phyloP scores from a whole-genome alignment of 1,140 invertebrate species.

The Drosophila nebulosa region DNA sequence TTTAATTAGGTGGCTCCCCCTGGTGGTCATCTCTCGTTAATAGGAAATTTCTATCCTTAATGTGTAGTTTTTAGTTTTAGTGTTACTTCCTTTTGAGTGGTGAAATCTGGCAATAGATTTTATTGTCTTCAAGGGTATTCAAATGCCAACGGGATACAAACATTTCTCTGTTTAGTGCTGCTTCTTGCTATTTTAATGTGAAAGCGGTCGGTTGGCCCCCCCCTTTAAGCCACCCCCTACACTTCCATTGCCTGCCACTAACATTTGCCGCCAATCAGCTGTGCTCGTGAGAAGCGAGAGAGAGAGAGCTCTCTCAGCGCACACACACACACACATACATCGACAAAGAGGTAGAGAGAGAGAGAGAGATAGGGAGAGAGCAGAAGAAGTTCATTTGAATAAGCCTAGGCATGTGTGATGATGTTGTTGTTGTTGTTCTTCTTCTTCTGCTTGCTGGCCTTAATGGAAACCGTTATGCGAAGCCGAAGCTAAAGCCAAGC shows the following conservation, averaged over 20 bases:
- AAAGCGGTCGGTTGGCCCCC: conserved; percentile 52
- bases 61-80: no score
- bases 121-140: background rate
- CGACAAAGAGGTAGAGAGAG: conserved; percentile 8
- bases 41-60: no score
- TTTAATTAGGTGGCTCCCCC: no score
- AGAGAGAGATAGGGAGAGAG: conserved; percentile 6
- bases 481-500: conserved; percentile 16
- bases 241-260: background rate
- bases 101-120: background rate
- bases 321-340: background rate
- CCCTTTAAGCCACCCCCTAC: conserved; percentile 30
- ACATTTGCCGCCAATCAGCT: conserved; percentile 70
- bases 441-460: conserved; percentile 72
- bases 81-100: no score
- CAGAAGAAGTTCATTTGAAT: conserved; percentile 66
- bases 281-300: conserved; percentile 46
- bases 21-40: no score
- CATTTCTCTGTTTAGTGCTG: conserved; percentile 21
- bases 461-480: conserved; percentile 80
- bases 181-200: conserved; percentile 78
- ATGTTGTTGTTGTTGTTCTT: conserved; percentile 68
- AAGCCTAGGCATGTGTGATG: conserved; percentile 54
- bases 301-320: conserved; percentile 8
- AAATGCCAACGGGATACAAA: background rate